Evolutionary conservation across 2,888 invertebrate genomes (phyloP).

Genomic region (Eucera pruinosa): DNA sequence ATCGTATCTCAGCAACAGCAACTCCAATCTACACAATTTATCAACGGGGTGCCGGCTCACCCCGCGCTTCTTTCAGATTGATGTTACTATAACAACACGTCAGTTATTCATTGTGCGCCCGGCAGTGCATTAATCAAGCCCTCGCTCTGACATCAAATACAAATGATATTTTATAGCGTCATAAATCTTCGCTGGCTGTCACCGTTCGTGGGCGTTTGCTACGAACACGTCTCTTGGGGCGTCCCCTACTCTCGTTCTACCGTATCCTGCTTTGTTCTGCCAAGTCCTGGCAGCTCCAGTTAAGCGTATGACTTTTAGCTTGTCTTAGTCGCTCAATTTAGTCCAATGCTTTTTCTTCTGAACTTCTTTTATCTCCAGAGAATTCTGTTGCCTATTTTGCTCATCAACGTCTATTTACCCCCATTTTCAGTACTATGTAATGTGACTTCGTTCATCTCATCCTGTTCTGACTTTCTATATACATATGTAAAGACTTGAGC

Average conservation of each 20-base stretch:
- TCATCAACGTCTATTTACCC: background rate
- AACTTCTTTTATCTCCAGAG: constrained; percentile 23
- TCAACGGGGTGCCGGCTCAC: constrained; percentile 74
- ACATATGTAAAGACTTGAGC: too few relatives aligned
- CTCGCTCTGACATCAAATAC: constrained; percentile 83
- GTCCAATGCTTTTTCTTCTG: constrained; percentile 56
- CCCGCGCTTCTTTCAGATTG: constrained; percentile 79
- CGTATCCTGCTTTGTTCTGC: constrained; percentile 55
- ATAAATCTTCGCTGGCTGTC: constrained; percentile 83
- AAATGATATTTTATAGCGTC: constrained; percentile 84
- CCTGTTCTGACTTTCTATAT: background rate
- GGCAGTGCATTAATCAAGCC: constrained; percentile 82
- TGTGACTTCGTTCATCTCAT: background rate
- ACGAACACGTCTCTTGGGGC: constrained; percentile 73
- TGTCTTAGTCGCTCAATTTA: constrained; percentile 59
- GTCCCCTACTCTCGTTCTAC: constrained; percentile 51
- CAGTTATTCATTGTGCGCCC: constrained; percentile 80
- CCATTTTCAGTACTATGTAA: too few relatives aligned
- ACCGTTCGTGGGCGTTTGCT: constrained; percentile 76
- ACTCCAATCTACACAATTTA: constrained; percentile 81
- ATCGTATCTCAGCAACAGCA: constrained; percentile 78
- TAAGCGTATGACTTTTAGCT: constrained; percentile 64
- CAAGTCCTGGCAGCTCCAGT: constrained; percentile 61
- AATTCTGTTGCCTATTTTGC: background rate
- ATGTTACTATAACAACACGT: constrained; percentile 81